Evolutionary conservation across 2,113 vertebrate species (phyloP), one percentile per base, ranked within the genome.

Genomic region (Callorhinus ursinus): DNA sequence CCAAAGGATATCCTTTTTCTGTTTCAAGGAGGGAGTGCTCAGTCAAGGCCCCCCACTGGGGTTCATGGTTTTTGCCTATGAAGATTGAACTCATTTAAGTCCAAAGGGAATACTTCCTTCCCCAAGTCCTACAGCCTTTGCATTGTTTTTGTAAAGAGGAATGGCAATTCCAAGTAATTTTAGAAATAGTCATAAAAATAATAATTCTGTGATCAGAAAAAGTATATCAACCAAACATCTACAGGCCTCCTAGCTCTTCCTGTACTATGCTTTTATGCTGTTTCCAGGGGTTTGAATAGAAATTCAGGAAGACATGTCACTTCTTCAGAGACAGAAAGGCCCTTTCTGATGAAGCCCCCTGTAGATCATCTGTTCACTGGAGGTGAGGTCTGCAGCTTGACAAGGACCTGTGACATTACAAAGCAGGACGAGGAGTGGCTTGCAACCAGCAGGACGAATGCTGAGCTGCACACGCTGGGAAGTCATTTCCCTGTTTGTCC

Each of bases 401-500:
- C 93, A 97, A 79, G 97, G 76, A 97, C 83, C 88, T 96, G 90
- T 97, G 97, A 97, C 96, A 95, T 97, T 93, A 98, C 82, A 98
- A 96, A 69, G 85, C 22, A 90, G 51, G 55, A n/a, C n/a, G 2
- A 93, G 55, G 92, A 90, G 79, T 63, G 79, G 49, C 63, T 98
- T 98, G 95, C 87, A 97, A 92, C 82, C 72, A 96, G 81, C 69
- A 96, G 97, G 95, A 96, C 51, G 67, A 96, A 51, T 74, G 89
- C 74, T 93, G 92, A 79, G 51, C 67, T 88, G 88, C 93, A 93
- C 97, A 93, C 31, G 14, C 83, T 94, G 77, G 93, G 97, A 98
- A 98, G 91, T 93, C 93, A 97, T 98, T 98, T 95, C 33, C 59
- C 90, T 96, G 63, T 93, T 97, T 91, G 79, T 65, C 76, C 31